These are phyloP conservation scores for Stenoptilia bipunctidactyla DNA, from an alignment of 2,888 invertebrate species.

Conservation along the genomic window DNA sequence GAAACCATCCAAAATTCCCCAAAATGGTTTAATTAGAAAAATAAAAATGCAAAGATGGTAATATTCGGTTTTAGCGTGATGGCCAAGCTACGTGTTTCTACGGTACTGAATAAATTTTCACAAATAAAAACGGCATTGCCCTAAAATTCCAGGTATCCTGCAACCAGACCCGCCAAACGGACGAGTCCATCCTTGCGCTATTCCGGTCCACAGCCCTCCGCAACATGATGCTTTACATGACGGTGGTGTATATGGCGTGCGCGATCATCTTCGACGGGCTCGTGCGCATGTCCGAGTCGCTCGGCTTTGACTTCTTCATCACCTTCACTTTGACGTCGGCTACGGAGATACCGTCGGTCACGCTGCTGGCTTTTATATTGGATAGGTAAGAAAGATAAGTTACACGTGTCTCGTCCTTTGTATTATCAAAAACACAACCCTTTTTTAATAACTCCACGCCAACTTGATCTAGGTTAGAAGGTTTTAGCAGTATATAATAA, in stretches of 20 bases:
- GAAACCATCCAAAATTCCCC: no score
- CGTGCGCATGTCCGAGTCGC: slow-evolving; percentile 54
- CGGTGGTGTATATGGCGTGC: slow-evolving; percentile 47
- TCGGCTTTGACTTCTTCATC: slow-evolving; percentile 57
- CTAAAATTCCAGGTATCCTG: slow-evolving; percentile 37
- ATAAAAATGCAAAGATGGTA: no score
- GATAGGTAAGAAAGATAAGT: slow-evolving; percentile 35
- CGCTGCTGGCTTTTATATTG: slow-evolving; percentile 41
- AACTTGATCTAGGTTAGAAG: no score
- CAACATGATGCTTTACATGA: slow-evolving; percentile 34
- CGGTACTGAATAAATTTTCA: no score
- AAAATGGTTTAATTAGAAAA: no score
- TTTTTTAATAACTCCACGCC: neutral
- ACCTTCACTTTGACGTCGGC: slow-evolving; percentile 55
- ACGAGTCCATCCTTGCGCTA: slow-evolving; percentile 36
- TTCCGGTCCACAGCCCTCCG: slow-evolving; percentile 38
- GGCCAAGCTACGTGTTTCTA: no score
- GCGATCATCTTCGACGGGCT: slow-evolving; percentile 56
- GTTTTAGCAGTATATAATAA: no score
- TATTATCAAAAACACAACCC: no score
- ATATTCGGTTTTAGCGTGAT: no score
- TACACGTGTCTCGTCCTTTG: no score
- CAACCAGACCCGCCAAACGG: slow-evolving; percentile 34
- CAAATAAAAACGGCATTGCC: no score
- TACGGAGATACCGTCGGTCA: slow-evolving; percentile 57